Evolutionary conservation across 2,113 vertebrate species (phyloP), one percentile per base, ranked within the genome.

Genomic region (Channa maculata): DNA sequence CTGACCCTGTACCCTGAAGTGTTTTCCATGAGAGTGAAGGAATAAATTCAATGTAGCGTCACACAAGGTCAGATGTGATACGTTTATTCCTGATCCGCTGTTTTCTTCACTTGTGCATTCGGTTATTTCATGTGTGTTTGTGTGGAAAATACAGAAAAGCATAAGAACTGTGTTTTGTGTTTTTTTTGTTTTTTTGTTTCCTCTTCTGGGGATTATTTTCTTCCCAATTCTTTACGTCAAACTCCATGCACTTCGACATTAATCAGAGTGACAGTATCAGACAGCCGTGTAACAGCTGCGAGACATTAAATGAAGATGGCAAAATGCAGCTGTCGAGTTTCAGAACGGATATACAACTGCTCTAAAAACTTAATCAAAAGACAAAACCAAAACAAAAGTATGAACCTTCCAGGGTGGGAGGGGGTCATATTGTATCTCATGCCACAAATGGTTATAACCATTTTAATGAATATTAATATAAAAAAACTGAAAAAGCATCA

Each of bases 211-310:
- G 48, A n/a, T 34, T 46, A 11, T 34, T 13, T 33, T 44, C 49
- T 46, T 44, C 9, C 62, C 14, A 38, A 12, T 36, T 24, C 4
- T 49, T 1, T 0, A 5, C 0, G 39, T 62, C 68, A 57, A 24
- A 39, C 45, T 50, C 45, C 13, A 45, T 66, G 62, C 46, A 13
- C 38, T n/a, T 0, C 2, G n/a, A 6, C 65, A 65, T 78, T 65
- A 14, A 70, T 83, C 80, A 65, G 14, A 39, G 48, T 2, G 38
- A 43, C 46, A 0, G 59, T 0, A 43, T 54, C 60, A 54, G 62
- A 59, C 59, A 65, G 65, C 69, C 59, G 46, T 36, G 0, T 50
- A 5, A 55, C 36, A 12, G 62, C 15, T n/a, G 43, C 5, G 46
- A 64, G 53, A 53, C 12, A 0, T 3, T 38, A 13, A 77, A 43